A percentile compares a stretch with the other conserved stretches of the same genome.
Conservation (phyloP, 1,140 invertebrate species). For the Formica exsecta region DNA sequence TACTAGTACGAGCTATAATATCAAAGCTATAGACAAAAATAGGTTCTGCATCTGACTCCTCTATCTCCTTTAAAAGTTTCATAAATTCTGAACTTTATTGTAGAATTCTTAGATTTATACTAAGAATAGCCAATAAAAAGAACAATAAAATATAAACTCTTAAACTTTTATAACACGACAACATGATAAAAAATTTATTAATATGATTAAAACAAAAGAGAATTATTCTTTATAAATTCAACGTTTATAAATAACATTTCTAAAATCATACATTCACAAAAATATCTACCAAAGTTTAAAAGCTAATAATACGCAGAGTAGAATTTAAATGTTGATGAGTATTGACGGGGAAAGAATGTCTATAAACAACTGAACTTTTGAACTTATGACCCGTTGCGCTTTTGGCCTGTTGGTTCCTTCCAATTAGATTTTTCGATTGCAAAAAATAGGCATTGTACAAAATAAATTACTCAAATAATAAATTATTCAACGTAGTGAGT, state of each 20-base stretch:
- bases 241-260: background rate
- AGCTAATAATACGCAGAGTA: background rate
- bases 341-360: constrained; percentile 1
- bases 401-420: background rate
- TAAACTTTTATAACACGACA: background rate
- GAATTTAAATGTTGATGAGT: constrained; percentile 40
- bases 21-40: background rate
- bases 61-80: background rate
- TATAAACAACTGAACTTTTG: constrained; percentile 77
- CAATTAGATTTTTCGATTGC: background rate
- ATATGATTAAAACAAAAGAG: too few species aligned
- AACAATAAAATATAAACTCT: background rate
- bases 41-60: background rate
- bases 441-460: constrained; percentile 50
- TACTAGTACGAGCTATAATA: background rate
- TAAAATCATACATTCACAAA: background rate
- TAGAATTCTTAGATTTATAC: background rate
- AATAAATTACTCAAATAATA: constrained; percentile 69
- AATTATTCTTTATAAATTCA: background rate
- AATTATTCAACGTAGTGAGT: constrained; percentile 64
- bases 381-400: constrained; percentile 75
- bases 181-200: too few species aligned
- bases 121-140: background rate
- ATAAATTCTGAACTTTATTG: background rate
- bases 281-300: constrained; percentile 19